Base-by-base conservation (phyloP, 53 echinoderm and acorn worm species). In the Arbacia lixula region DNA sequence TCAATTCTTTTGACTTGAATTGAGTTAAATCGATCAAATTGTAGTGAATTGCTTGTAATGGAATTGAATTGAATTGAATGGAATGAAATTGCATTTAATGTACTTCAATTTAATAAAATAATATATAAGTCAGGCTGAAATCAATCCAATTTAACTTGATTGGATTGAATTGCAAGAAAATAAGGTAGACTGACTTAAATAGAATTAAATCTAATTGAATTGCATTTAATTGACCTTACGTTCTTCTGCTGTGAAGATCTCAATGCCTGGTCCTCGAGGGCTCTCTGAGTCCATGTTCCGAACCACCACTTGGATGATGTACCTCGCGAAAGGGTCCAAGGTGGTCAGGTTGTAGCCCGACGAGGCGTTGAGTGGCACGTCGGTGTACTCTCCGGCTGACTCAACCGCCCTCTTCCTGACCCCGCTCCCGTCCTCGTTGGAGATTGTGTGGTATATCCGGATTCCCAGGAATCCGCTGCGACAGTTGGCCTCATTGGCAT, bases 251-350 rank as follows among this genome's bases (percentile, higher is more conserved):
- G 79, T 78, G 6, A 35, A 24, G 12, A 29, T 29, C 3, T 28
- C 12, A 12, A 78, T 12, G 8, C 36, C 60, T 40, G 58, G 36
- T 29, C 60, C 41, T 30, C 60, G 58, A 0, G 79, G 58, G 0
- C 60, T 78, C 60, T 58, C 79, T 10, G 79, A 78, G 42, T 78
- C 79, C 39, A 39, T 57, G 28, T 78, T 78, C 22, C 24, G 39
- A 12, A 43, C 38, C 37, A 60, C 60, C 33, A 78, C 60, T 10
- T 58, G 30, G 39, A 78, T 78, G 60, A 30, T 4, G 21, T 78
- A 78, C 79, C 36, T 22, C 12, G 79, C 36, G 39, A 26, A 78
- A 0, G 60, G 58, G 37, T 78, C 79, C 12, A 78, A 40, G 40
- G 60, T 17, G 16, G 60, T 22, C 3, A 60, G 35, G 79, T 57